Conservation (phyloP, 1,140 invertebrate species). For the Drosophila paulistorum region DNA sequence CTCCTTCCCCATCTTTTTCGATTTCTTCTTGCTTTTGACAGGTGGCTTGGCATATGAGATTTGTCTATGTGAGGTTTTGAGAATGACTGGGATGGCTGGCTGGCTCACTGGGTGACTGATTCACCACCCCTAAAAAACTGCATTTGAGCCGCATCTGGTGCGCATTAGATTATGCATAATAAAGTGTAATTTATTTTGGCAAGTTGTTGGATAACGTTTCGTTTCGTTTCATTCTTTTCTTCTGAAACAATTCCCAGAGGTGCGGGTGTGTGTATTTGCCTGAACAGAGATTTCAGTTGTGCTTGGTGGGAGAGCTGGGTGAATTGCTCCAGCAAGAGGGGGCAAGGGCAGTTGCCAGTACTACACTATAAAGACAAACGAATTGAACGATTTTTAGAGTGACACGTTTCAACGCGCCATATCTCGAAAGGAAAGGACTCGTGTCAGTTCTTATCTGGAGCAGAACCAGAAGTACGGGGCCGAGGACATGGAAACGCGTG, state of each 20-base stretch:
- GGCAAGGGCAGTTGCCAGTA: background rate
- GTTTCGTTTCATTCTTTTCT: background rate
- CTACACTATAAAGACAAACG: slow-evolving; percentile 34
- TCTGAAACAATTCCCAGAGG: slow-evolving; percentile 25
- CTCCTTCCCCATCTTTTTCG: background rate
- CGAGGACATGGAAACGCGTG: slow-evolving; percentile 51
- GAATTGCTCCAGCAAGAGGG: background rate
- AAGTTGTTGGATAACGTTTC: slow-evolving; percentile 45
- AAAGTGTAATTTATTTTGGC: slow-evolving; percentile 80
- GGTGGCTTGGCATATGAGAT: slow-evolving; percentile 18
- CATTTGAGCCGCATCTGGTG: slow-evolving; percentile 63
- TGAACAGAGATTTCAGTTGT: slow-evolving; percentile 52
- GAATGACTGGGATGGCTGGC: background rate
- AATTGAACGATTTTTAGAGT: slow-evolving; percentile 54
- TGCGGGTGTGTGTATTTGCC: slow-evolving; percentile 20
- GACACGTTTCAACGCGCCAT: slow-evolving; percentile 70
- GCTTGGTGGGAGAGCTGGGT: background rate
- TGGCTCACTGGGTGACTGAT: background rate
- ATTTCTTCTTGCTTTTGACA: slow-evolving; percentile 12
- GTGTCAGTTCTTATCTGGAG: slow-evolving; percentile 59
- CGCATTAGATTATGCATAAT: slow-evolving; percentile 81
- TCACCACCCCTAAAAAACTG: slow-evolving; percentile 6
- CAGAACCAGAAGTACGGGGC: slow-evolving; percentile 23
- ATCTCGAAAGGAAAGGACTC: slow-evolving; percentile 5
- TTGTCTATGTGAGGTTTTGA: background rate